Base-by-base conservation (phyloP, 2,113 vertebrate genomes). In the Sebastes schlegelii region DNA sequence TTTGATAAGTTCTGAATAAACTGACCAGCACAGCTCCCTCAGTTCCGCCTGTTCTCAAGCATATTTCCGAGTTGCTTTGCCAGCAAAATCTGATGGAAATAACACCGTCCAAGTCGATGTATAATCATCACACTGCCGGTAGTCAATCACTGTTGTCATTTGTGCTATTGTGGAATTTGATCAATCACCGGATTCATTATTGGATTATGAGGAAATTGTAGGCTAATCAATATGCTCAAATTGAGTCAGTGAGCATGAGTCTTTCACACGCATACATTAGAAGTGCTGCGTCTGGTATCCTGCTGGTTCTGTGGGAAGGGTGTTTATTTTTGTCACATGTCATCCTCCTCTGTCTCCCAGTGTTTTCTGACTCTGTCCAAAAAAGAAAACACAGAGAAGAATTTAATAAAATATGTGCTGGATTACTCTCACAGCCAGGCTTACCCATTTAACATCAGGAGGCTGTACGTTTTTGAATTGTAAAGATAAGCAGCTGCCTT, bases 131-230 rank as follows among this genome's bases (percentile, higher is more conserved):
- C 57, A 16, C 61, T 13, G 21, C 8, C 67, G 13, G 8, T 55
- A 45, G 19, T 83, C 70, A 71, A 43, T 75, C 72, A 68, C 62
- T 66, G 58, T 85, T 87, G 82, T 83, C 52, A 60, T 75, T 83
- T 66, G 72, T 64, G 52, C n/a, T 74, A 0, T 40, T 46, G 42
- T 55, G 46, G 19, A 79, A 74, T 75, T 71, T 26, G 82, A 42
- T 84, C 73, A 82, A 79, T 80, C 77, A 42, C 6, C 12, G 14
- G 63, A 26, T 57, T 9, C 34, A 43, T 51, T 78, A 77, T 66
- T 80, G 74, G 73, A 90, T 84, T 72, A 73, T 75, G 34, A 84
- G 64, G 62, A 84, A 87, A 79, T 61, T 23, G 61, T 49, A 19
- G 11, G 42, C 45, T 66, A 69, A 86, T 86, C 86, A 74, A 83